Evolutionary conservation across 2,888 invertebrate genomes (phyloP).

Genomic region (Papilio gigon): DNA sequence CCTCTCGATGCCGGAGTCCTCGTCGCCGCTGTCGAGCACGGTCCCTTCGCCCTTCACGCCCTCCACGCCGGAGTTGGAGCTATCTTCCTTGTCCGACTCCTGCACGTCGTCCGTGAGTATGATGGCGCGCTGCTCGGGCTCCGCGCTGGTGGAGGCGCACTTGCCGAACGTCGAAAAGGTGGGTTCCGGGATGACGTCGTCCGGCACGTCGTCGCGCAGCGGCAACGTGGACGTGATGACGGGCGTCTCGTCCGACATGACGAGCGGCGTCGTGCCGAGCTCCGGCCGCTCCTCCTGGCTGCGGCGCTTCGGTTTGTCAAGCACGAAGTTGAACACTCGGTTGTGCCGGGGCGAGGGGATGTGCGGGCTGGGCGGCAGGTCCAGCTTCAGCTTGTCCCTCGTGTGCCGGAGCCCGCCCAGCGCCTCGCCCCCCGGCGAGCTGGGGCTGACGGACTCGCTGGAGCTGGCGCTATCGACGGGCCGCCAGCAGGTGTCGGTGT

Average conservation of each 20-base stretch:
- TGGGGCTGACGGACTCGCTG: constrained; percentile 74
- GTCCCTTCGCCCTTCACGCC: constrained; percentile 82
- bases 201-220: constrained; percentile 58
- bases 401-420: constrained; percentile 89
- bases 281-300: constrained; percentile 49
- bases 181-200: constrained; percentile 68
- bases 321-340: constrained; percentile 73
- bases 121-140: constrained; percentile 64
- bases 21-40: constrained; percentile 84
- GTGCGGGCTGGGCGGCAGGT: constrained; percentile 84
- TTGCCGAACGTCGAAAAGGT: constrained; percentile 85
- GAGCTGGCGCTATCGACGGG: constrained; percentile 71
- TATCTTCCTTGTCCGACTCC: constrained; percentile 56
- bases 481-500: constrained; percentile 57
- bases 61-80: constrained; percentile 55
- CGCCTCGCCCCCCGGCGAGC: constrained; percentile 70
- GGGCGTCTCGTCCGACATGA: constrained; percentile 76
- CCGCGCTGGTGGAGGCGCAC: constrained; percentile 57
- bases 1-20: constrained; percentile 85
- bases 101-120: constrained; percentile 58
- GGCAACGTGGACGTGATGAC: constrained; percentile 60
- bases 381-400: constrained; percentile 86
- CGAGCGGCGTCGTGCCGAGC: constrained; percentile 60
- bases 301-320: constrained; percentile 68
- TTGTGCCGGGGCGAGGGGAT: constrained; percentile 70